phyloP scores from a whole-genome alignment of 2,888 invertebrate genomes.

The Drosophila lacicola region DNA sequence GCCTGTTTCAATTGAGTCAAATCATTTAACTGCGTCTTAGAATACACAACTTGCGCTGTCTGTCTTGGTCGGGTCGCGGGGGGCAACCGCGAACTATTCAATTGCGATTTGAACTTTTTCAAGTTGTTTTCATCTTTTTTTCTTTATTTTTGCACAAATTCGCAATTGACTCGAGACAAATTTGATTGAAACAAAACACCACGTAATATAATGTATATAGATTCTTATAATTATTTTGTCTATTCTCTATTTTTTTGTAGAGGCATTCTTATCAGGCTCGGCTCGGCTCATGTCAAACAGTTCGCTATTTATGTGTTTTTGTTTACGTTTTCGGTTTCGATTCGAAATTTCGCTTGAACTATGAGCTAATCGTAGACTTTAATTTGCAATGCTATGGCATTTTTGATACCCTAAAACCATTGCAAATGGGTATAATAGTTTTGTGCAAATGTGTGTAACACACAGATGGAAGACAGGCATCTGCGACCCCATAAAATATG shows the following conservation, averaged over 20 bases:
- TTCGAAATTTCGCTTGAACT: conserved; percentile 35
- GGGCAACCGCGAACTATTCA: conserved; percentile 36
- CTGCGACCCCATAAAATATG: too few species aligned
- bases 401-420: too few species aligned
- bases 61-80: conserved; percentile 2
- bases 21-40: conserved; percentile 67
- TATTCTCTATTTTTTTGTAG: conserved; percentile 23
- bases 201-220: conserved; percentile 7
- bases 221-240: conserved; percentile 7
- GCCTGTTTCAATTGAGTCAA: conserved; percentile 54
- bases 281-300: conserved; percentile 39
- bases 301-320: conserved; percentile 62
- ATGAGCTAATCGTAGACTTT: conserved; percentile 57
- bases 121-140: conserved; percentile 3
- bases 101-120: conserved; percentile 51
- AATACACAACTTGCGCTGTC: conserved; percentile 63
- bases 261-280: conserved; percentile 53
- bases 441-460: too few species aligned
- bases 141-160: conserved; percentile 30
- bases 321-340: conserved; percentile 68
- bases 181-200: conserved; percentile 9
- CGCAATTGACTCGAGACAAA: conserved; percentile 6
- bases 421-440: too few species aligned
- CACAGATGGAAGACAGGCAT: too few species aligned
- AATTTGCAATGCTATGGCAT: conserved; percentile 15